These are phyloP conservation scores for Brachypteracias leptosomus DNA, from an alignment of 2,113 vertebrate genomes.

Conservation along the genomic window DNA sequence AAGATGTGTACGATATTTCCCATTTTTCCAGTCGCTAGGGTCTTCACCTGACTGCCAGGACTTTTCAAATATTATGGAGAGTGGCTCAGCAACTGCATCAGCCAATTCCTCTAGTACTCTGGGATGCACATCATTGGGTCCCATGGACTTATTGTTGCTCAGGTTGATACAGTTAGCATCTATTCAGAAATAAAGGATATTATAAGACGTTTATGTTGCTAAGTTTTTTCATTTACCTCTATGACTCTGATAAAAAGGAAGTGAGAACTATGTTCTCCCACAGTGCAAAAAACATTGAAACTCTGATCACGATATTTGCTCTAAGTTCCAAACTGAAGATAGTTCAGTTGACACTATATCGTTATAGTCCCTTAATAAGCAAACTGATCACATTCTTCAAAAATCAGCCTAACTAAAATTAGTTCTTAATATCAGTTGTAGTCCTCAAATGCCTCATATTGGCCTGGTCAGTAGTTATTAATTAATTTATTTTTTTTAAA, in stretches of 20 bases:
- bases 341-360: not conserved
- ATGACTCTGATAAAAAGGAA: not conserved
- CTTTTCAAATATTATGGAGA: too few species aligned
- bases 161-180: not conserved
- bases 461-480: not conserved
- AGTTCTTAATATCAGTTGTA: not conserved
- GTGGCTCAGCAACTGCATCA: too few species aligned
- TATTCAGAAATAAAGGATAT: not conserved
- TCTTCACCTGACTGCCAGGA: too few species aligned
- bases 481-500: not conserved
- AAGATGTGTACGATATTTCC: too few species aligned
- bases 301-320: not conserved
- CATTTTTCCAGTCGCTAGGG: too few species aligned
- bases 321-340: not conserved
- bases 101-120: too few species aligned
- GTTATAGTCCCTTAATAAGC: not conserved
- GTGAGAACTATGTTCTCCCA: not conserved
- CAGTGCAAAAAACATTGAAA: not conserved
- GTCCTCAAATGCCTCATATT: not conserved
- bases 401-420: not conserved
- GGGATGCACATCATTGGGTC: too few species aligned
- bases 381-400: not conserved
- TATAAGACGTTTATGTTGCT: not conserved
- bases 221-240: not conserved
- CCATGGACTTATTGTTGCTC: too few species aligned